phyloP scores from a whole-genome alignment of 2,888 invertebrate species.

The Clistopyga incitator region DNA sequence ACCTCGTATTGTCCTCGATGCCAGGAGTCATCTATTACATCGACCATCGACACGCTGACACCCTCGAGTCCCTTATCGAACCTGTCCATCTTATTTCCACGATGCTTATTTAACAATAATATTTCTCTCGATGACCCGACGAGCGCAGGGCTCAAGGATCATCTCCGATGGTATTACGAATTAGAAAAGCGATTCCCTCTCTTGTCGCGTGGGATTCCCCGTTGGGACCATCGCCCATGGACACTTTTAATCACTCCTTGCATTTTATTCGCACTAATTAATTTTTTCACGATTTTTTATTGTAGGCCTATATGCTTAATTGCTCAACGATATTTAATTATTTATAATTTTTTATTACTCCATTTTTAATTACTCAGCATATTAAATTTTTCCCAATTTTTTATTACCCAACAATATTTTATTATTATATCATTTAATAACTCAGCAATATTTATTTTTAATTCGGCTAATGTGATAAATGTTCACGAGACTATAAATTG shows the following conservation, averaged over 20 bases:
- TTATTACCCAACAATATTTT: no score
- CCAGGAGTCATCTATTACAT: constrained; percentile 64
- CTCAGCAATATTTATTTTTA: background rate
- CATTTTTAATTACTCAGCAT: no score
- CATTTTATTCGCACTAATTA: no score
- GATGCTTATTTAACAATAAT: constrained; percentile 48
- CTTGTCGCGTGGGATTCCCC: background rate
- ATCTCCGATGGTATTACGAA: background rate
- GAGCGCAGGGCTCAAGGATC: background rate
- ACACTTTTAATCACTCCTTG: background rate
- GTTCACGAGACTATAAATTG: background rate
- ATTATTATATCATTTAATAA: no score
- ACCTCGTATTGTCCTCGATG: constrained; percentile 67
- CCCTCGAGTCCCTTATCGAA: constrained; percentile 50
- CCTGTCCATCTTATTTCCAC: constrained; percentile 47
- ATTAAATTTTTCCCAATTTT: no score
- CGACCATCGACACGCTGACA: constrained; percentile 64
- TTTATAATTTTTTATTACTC: no score
- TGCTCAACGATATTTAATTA: no score
- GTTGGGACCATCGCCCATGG: no score
- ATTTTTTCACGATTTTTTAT: no score
- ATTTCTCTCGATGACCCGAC: constrained; percentile 32
- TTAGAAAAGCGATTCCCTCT: background rate
- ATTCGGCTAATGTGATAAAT: background rate
- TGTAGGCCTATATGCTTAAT: no score